A percentile compares a stretch with the other conserved stretches of the same genome.
Conservation (phyloP, 2,113 vertebrate genomes). For the Tragelaphus imberbis region DNA sequence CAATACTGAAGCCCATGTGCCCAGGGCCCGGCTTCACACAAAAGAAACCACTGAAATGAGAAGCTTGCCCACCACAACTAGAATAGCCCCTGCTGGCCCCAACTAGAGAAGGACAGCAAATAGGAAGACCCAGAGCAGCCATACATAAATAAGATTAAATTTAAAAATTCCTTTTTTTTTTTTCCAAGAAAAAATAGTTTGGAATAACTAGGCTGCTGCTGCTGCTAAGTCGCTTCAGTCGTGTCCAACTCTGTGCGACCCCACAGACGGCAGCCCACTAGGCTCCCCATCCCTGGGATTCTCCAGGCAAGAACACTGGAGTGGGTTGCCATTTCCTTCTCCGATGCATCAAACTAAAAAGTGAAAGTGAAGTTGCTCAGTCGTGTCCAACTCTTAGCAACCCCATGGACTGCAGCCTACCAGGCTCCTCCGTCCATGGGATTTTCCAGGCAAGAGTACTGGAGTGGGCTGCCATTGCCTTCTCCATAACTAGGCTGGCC, state of each 20-base stretch:
- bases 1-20: not conserved
- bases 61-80: not conserved
- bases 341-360: not conserved
- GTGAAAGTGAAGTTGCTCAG: not conserved
- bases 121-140: not conserved
- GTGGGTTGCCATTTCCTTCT: not conserved
- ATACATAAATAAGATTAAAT: not conserved
- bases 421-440: not conserved
- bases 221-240: not conserved
- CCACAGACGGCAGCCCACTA: not conserved
- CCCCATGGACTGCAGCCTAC: not conserved
- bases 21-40: not conserved
- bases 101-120: not conserved
- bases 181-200: not conserved
- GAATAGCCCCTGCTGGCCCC: not conserved
- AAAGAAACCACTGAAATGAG: not conserved
- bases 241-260: not conserved
- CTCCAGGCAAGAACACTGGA: not conserved
- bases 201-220: not conserved
- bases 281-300: not conserved
- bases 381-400: not conserved
- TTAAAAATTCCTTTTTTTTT: not conserved
- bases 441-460: not conserved
- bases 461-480: not conserved
- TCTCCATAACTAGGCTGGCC: not conserved